Conservation (phyloP, 2,113 vertebrate species). For the Serinus canaria region DNA sequence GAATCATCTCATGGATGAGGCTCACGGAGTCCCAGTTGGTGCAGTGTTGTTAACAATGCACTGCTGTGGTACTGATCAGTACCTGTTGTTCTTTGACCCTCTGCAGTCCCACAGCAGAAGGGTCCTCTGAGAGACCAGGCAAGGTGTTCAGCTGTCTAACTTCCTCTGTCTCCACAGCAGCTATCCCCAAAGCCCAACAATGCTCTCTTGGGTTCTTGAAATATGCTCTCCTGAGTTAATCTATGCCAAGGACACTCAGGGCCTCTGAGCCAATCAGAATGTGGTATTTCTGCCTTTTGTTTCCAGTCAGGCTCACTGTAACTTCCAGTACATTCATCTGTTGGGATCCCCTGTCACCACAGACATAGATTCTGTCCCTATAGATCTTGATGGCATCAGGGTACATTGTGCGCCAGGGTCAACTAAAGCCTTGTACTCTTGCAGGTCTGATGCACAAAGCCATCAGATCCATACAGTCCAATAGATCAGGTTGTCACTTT, state of each 20-base stretch:
- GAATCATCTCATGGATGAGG: too few species aligned
- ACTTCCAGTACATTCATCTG: neutral
- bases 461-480: neutral
- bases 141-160: neutral
- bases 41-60: neutral
- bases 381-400: neutral
- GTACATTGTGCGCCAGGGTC: too few species aligned
- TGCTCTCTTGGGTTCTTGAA: neutral
- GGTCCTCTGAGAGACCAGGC: neutral
- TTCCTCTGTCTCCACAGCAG: neutral
- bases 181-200: neutral
- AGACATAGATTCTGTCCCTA: neutral
- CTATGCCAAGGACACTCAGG: neutral
- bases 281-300: neutral
- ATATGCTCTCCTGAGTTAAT: neutral
- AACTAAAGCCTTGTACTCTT: neutral
- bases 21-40: fast-evolving
- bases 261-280: neutral
- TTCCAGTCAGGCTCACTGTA: neutral
- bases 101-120: neutral
- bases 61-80: neutral
- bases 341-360: neutral
- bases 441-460: neutral
- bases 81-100: neutral
- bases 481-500: neutral